Evolutionary conservation across 2,797 vertebrate genomes (phyloP).

Genomic region (Discoglossus pictus): DNA sequence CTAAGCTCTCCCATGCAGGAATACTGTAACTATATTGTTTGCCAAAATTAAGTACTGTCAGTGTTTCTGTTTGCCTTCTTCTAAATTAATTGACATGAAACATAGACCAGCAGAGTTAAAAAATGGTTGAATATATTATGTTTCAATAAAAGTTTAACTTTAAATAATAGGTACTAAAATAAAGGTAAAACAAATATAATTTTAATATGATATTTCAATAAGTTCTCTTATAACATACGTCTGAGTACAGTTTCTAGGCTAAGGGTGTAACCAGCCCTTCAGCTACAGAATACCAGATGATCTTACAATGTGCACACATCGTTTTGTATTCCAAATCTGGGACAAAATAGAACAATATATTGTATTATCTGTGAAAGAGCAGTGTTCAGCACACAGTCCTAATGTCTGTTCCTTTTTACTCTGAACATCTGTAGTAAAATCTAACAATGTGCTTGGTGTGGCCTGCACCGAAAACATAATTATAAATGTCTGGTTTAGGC

Average conservation of each 20-base stretch:
- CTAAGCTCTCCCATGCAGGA: no score
- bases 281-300: not conserved
- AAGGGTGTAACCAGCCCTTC: conserved; percentile 16
- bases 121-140: no score
- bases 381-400: conserved; percentile 14
- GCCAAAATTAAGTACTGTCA: no score
- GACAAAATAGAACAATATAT: conserved; percentile 22
- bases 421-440: conserved; percentile 44
- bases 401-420: conserved; percentile 9
- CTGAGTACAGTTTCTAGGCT: not conserved
- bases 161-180: no score
- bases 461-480: conserved; percentile 42
- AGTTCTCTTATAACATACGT: no score
- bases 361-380: conserved; percentile 29
- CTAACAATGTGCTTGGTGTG: conserved; percentile 48
- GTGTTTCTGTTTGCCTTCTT: no score
- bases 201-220: no score
- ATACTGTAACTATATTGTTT: no score
- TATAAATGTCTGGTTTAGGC: conserved; percentile 37
- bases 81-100: no score
- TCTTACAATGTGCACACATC: not conserved
- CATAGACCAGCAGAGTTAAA: no score
- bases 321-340: not conserved
- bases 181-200: no score
- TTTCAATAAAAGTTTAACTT: no score